Percentiles rank a stretch among this genome's conserved stretches.
Evolutionary conservation across 2,888 invertebrate genomes (phyloP).

Genomic region (Monoplex corrugatus): DNA sequence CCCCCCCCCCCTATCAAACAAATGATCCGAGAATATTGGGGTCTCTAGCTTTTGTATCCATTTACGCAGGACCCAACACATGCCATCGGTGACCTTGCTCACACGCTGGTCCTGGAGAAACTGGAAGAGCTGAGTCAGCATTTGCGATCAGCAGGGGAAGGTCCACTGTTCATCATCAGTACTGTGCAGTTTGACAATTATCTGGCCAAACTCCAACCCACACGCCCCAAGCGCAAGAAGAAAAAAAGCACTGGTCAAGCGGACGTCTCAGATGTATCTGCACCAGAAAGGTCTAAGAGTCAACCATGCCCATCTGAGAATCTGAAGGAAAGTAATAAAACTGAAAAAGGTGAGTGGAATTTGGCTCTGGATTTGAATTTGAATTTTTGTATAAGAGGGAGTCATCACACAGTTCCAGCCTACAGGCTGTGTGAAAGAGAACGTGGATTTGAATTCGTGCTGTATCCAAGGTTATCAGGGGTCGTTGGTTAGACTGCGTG

Average conservation of each 20-base stretch:
- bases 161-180: slow-evolving; percentile 40
- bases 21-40: too few relatives aligned
- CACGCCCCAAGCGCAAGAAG: background rate
- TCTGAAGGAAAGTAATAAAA: background rate
- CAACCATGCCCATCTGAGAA: background rate
- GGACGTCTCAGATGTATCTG: background rate
- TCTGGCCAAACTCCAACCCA: slow-evolving; percentile 7
- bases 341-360: background rate
- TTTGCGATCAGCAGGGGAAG: background rate
- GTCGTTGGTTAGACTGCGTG: too few relatives aligned
- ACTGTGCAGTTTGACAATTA: slow-evolving; percentile 31
- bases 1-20: too few relatives aligned
- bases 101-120: slow-evolving; percentile 35
- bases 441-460: too few relatives aligned
- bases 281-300: background rate
- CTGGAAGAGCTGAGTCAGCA: slow-evolving; percentile 12
- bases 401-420: background rate
- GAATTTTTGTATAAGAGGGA: background rate
- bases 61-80: background rate
- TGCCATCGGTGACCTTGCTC: slow-evolving; percentile 30
- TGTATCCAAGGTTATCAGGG: too few relatives aligned
- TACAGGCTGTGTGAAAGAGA: too few relatives aligned
- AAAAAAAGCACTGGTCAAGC: background rate
- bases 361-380: background rate
- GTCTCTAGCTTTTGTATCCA: background rate